Base-by-base conservation (phyloP, 2,113 vertebrate genomes). In the Scartelaos histophorus region DNA sequence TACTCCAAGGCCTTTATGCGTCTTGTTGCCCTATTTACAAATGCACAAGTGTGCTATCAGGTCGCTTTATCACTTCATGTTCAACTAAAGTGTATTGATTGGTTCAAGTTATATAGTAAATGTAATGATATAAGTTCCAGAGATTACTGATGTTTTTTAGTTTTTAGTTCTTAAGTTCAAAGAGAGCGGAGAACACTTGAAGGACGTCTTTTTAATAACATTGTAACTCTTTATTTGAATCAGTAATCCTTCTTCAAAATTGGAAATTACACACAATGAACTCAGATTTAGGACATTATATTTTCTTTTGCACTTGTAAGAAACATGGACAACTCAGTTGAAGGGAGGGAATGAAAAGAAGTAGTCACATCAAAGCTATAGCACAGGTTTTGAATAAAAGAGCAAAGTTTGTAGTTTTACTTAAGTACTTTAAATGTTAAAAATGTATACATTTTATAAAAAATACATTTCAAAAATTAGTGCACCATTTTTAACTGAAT, bases 191-290 rank as follows among this genome's bases (percentile, higher is more conserved):
- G 15, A 51, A 51, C 49, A 17, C 49, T 19, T 51, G 49, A 16
- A 43, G 38, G 38, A 10, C 38, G 19, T 51, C 16, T 51, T 51
- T 51, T 51, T 17, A 51, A 51, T 51, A 69, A 56, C 49, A 73
- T 70, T 66, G 74, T 77, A 71, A 67, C 75, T 81, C 70, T 53
- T 53, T 65, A 78, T 71, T 49, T 51, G 54, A 75, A 67, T 72
- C 47, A 66, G 24, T 78, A 66, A 61, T 51, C 21, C 7, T 49
- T 58, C 53, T 66, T 67, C 64, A 67, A 53, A 43, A 43, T 43
- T 10, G 75, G 56, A 62, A 17, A 35, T 43, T 53, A 56, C 69
- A 73, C 5, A 4, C 15, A 16, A 16, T 34, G 16, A 29, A 29
- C 29, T 2, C 29, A 29, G 29, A 29, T 29, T 29, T 19, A 43